Percentiles rank a stretch among this genome's conserved stretches.
phyloP scores from a whole-genome alignment of 2,113 vertebrate species.

The Ageneiosus marmoratus region DNA sequence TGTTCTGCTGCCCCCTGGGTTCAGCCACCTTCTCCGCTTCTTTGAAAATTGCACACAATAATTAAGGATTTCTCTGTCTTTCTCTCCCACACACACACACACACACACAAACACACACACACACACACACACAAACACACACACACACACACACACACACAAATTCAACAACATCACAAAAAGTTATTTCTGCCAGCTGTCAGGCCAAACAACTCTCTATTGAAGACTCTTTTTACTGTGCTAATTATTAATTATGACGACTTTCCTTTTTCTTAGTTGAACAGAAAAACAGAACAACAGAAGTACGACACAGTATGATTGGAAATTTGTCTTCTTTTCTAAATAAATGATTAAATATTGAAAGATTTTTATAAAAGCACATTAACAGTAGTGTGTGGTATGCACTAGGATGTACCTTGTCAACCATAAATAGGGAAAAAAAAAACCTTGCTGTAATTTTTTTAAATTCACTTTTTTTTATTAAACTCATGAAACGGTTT shows the following conservation, averaged over 20 bases:
- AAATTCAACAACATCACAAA: no score
- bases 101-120: not conserved
- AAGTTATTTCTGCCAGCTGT: constrained; percentile 5
- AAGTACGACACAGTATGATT: not conserved
- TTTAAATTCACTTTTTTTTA: not conserved
- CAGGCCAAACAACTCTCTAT: not conserved
- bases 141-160: not conserved
- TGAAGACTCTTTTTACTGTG: not conserved
- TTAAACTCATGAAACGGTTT: not conserved
- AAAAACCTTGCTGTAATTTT: not conserved
- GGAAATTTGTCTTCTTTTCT: not conserved
- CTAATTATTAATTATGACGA: not conserved
- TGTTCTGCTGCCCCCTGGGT: constrained; percentile 42
- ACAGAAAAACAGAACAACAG: not conserved
- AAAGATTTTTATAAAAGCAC: not conserved
- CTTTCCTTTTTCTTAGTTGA: not conserved
- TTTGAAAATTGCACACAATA: constrained; percentile 52
- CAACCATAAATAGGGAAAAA: not conserved
- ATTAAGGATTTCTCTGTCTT: constrained; percentile 39
- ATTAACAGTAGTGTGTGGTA: not conserved
- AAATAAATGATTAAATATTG: not conserved
- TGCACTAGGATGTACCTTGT: not conserved
- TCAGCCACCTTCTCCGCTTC: constrained; percentile 39
- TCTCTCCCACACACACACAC: not conserved
- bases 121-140: not conserved